Evolutionary conservation across 2,113 vertebrate genomes (phyloP).

Genomic region (Chrysemys picta): DNA sequence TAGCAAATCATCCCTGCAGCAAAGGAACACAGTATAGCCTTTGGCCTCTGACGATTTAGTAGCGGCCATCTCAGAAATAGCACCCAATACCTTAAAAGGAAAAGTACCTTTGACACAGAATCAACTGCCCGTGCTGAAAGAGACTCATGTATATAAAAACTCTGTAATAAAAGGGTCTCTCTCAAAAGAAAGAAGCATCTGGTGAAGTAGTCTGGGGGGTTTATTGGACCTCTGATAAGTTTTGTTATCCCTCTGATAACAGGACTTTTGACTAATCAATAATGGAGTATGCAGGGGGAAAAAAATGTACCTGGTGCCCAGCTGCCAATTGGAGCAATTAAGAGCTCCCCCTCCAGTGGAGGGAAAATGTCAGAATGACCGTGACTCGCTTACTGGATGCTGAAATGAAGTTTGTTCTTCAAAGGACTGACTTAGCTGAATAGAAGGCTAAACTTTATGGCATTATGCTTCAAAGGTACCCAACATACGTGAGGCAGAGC

Average conservation of each 20-base stretch:
- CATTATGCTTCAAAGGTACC: not conserved
- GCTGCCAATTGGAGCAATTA: not conserved
- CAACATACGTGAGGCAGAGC: not conserved
- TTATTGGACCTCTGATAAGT: not conserved
- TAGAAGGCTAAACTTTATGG: not conserved
- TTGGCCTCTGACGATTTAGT: slow-evolving; percentile 12
- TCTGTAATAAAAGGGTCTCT: too few relatives aligned
- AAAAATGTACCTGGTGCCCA: not conserved
- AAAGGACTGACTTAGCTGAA: not conserved
- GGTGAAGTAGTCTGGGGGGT: not conserved
- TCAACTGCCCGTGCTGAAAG: not conserved
- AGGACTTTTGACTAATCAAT: not conserved
- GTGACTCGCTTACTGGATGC: not conserved
- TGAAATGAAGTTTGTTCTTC: not conserved
- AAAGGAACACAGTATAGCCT: not conserved
- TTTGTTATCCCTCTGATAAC: not conserved
- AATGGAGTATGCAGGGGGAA: not conserved
- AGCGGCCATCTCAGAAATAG: not conserved
- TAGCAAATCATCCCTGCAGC: not conserved
- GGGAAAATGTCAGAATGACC: not conserved
- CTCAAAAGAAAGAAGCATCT: not conserved
- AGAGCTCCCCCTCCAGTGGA: not conserved
- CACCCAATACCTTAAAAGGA: slow-evolving; percentile 10
- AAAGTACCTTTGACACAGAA: not conserved
- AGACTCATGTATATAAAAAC: not conserved